These are phyloP conservation scores for Apis florea DNA, from an alignment of 1,140 invertebrate species.

Conservation along the genomic window DNA sequence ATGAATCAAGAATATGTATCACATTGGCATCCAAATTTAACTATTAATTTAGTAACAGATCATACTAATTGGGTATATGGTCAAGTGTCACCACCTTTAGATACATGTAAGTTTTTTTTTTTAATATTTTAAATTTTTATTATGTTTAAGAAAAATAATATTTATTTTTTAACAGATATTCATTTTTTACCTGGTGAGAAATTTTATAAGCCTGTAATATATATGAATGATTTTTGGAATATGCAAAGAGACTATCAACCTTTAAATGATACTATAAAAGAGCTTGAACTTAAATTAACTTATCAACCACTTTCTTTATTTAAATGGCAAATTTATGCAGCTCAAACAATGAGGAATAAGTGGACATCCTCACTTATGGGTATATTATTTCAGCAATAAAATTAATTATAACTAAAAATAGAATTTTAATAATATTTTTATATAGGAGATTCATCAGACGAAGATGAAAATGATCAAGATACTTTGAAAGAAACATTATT, in stretches of 20 bases:
- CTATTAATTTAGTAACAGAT: constrained; percentile 96
- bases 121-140: constrained; percentile 6
- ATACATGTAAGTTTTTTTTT: constrained; percentile 87
- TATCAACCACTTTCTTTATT: constrained; percentile 97
- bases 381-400: constrained; percentile 53
- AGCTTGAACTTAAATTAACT: constrained; percentile 88
- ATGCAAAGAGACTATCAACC: constrained; percentile 97
- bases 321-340: constrained; percentile 98
- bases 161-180: constrained; percentile 83
- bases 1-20: constrained; percentile 94
- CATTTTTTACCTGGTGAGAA: constrained; percentile 91
- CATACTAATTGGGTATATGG: constrained; percentile 96
- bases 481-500: constrained; percentile 97
- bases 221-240: constrained; percentile 99
- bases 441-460: constrained; percentile 80
- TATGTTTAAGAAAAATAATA: constrained; percentile 5
- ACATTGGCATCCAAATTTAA: constrained; percentile 99
- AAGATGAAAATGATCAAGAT: constrained; percentile 97
- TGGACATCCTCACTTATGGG: constrained; percentile 81
- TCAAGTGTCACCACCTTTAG: constrained; percentile 93
- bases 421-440: constrained; percentile 23
- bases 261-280: constrained; percentile 92
- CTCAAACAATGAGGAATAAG: constrained; percentile 94
- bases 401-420: background rate
- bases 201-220: constrained; percentile 97